These are phyloP conservation scores for Diplogasteroides magnus DNA, from an alignment of 1,140 invertebrate species.

Conservation along the genomic window DNA sequence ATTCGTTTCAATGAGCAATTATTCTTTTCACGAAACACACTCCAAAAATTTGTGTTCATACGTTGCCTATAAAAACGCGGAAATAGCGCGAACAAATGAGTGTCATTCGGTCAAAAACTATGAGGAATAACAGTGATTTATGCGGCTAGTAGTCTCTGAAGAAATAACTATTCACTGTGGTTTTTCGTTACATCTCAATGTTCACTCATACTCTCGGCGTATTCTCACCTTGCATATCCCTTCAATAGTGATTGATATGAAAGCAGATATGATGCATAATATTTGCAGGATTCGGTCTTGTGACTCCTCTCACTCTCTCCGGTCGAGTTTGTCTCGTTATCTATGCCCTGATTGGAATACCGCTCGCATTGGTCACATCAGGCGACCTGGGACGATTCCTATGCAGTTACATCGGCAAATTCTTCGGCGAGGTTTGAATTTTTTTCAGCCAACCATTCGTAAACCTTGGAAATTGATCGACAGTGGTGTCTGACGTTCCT, in stretches of 20 bases:
- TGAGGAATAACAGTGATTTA: too few species aligned
- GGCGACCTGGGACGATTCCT: slow-evolving; percentile 32
- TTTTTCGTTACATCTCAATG: background rate
- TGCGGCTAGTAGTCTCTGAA: too few species aligned
- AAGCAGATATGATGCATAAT: too few species aligned
- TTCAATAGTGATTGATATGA: background rate
- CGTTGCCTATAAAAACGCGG: too few species aligned
- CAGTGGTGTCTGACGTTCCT: too few species aligned
- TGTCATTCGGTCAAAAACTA: too few species aligned
- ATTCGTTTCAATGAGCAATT: too few species aligned
- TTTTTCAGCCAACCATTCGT: background rate
- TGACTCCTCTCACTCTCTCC: slow-evolving; percentile 26
- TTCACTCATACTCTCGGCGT: background rate
- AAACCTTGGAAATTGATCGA: too few species aligned
- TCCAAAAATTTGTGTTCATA: too few species aligned
- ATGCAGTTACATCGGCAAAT: slow-evolving; percentile 25
- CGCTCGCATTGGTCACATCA: slow-evolving; percentile 31
- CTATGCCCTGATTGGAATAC: slow-evolving; percentile 32
- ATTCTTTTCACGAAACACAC: too few species aligned
- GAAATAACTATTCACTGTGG: background rate
- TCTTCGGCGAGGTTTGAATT: slow-evolving; percentile 23
- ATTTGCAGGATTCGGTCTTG: slow-evolving; percentile 33
- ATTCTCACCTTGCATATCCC: background rate
- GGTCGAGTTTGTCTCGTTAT: slow-evolving; percentile 25
- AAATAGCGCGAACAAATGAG: too few species aligned